Evolutionary conservation across 2,113 vertebrate species (phyloP).

Genomic region (Smithornis capensis): DNA sequence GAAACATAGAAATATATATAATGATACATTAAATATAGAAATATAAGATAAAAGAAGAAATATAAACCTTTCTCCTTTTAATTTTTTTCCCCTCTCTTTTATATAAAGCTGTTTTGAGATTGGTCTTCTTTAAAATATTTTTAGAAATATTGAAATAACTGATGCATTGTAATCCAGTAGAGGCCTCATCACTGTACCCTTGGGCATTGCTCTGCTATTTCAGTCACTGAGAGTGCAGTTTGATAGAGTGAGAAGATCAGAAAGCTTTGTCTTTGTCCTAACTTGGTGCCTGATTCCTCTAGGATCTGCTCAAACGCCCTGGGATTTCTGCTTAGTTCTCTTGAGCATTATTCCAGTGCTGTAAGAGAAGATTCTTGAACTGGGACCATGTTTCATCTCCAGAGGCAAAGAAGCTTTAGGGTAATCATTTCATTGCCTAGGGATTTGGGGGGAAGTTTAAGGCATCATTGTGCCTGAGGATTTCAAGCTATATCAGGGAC

Average conservation of each 20-base stretch:
- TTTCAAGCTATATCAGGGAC: neutral
- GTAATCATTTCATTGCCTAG: slow-evolving; percentile 10
- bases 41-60: neutral
- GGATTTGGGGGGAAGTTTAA: neutral
- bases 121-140: slow-evolving; percentile 32
- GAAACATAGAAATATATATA: neutral
- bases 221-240: neutral
- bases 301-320: slow-evolving; percentile 4
- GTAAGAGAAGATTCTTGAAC: neutral
- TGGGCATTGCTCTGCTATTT: slow-evolving; percentile 37
- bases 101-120: neutral
- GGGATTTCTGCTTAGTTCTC: slow-evolving; percentile 1
- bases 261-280: slow-evolving; percentile 33
- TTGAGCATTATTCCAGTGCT: neutral
- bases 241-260: slow-evolving; percentile 38
- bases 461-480: neutral
- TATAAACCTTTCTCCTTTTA: neutral
- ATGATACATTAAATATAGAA: neutral
- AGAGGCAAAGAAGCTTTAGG: slow-evolving; percentile 26
- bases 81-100: neutral
- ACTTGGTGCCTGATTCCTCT: slow-evolving; percentile 28
- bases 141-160: slow-evolving; percentile 51
- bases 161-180: slow-evolving; percentile 17
- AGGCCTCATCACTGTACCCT: slow-evolving; percentile 11
- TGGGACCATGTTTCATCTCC: neutral